Evolutionary conservation across 2,113 vertebrate species (phyloP).

Genomic region (Symphodus melops): DNA sequence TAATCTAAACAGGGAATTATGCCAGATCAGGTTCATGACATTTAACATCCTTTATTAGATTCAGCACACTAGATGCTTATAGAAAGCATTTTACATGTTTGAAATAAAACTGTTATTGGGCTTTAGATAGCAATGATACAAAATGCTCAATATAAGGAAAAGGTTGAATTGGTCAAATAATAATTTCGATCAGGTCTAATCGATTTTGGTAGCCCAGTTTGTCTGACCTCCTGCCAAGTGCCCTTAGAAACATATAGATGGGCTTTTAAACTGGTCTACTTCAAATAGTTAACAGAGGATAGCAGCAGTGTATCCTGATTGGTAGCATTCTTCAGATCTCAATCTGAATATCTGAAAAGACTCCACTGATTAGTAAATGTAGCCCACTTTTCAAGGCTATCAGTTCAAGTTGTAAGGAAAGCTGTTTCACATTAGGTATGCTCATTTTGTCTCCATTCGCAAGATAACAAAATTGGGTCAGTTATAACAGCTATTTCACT

Average conservation of each 20-base stretch:
- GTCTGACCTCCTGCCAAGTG: conserved; percentile 31
- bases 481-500: neutral
- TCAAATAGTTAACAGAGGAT: conserved; percentile 15
- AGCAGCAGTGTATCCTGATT: conserved; percentile 18
- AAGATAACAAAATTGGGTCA: neutral
- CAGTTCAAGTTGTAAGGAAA: conserved; percentile 1
- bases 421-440: neutral
- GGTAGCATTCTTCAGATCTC: conserved; percentile 23
- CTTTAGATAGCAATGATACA: conserved; percentile 47
- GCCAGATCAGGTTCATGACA: neutral
- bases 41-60: neutral
- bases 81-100: neutral
- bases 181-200: too few species aligned
- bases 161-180: too few species aligned
- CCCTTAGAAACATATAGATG: conserved; percentile 5
- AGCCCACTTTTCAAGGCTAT: conserved; percentile 8
- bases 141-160: conserved; percentile 57
- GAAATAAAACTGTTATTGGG: neutral
- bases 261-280: conserved; percentile 24
- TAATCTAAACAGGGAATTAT: neutral
- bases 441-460: neutral
- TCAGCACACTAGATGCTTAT: neutral
- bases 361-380: conserved; percentile 3
- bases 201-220: conserved; percentile 30
- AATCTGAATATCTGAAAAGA: conserved; percentile 27